Conservation (phyloP, 1,140 invertebrate genomes). For the Lutraria rhynchaena region DNA sequence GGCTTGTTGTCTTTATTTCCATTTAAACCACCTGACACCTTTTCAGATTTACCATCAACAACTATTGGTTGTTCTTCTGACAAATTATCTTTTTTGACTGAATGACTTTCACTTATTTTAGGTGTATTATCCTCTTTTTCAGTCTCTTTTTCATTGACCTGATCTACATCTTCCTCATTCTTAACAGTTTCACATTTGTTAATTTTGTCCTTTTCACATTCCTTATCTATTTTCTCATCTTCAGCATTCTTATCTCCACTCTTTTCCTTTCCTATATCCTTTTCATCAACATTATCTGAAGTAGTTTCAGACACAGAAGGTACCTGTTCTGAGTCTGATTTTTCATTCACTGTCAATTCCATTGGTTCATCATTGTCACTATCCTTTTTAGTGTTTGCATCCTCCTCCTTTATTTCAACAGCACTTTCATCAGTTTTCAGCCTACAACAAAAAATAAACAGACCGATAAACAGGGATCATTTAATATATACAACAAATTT, state of each 20-base stretch:
- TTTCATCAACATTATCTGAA: background rate
- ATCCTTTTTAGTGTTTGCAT: too few relatives aligned
- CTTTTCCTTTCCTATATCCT: background rate
- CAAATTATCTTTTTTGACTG: background rate
- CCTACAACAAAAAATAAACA: background rate
- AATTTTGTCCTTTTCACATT: constrained; percentile 18
- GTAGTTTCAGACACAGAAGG: background rate
- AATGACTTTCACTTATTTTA: constrained; percentile 4
- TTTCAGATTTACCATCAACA: background rate
- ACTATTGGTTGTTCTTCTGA: constrained; percentile 36
- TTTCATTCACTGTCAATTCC: background rate
- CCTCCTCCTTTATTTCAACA: background rate
- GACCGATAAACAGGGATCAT: background rate
- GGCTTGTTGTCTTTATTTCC: constrained; percentile 63
- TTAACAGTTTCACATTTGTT: background rate
- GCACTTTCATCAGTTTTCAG: constrained; percentile 9
- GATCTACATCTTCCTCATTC: constrained; percentile 10
- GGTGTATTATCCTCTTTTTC: constrained; percentile 12
- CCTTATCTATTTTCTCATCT: background rate
- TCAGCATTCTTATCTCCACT: background rate
- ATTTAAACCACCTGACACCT: constrained; percentile 59
- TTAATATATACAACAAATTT: background rate
- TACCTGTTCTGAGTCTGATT: background rate
- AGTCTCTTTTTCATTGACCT: background rate
- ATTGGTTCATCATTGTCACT: background rate